Base-by-base conservation (phyloP, 2,888 invertebrate species). In the Congeria kusceri region DNA sequence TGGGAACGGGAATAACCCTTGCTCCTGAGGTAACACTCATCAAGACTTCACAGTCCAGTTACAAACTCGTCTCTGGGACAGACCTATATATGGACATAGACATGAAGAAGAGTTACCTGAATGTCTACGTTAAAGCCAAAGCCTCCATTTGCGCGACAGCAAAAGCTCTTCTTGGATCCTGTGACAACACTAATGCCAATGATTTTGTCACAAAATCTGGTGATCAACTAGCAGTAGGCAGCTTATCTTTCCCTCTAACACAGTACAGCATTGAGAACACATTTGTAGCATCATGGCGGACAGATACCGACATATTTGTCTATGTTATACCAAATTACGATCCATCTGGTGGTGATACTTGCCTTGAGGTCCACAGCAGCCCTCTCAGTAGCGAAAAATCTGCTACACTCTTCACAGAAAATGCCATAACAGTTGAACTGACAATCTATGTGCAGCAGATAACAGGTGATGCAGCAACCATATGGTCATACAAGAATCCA, bases 401-500 rank as follows among this genome's bases (percentile, higher is more conserved):
- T 18, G 13, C 9, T 13, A 56, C 67, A 44, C 65, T 80, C 13
- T 88, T 88, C 28, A 74, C 85, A 32, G 73, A 73, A 47, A 59
- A 77, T 47, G 86, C 86, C 20, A 63, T 86, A 27, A 87, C 85
- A 2, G 27, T 90, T 27, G 90, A 89, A 25, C 62, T 89, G 2
- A 85, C 85, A n/a, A 85, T 90, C 71, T 83, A 80, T 56, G 39
- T 84, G 20, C 70, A 76, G 29, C 46, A 28, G 15, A 28, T 62
- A 1, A n/a, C 25, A 1, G 49, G 59, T 20, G 62, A 56, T 3
- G 88, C 87, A 71, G 80, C 86, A 23, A 83, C 88, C 2, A 29
- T 87, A 9, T 86, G 82, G 86, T 88, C 87, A 5, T 89, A 87
- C 72, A 75, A 77, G 53, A 65, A 65, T 32, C 46, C 59, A 11